These are phyloP conservation scores for Florisuga fusca DNA, from an alignment of 2,797 vertebrate genomes.

Conservation along the genomic window DNA sequence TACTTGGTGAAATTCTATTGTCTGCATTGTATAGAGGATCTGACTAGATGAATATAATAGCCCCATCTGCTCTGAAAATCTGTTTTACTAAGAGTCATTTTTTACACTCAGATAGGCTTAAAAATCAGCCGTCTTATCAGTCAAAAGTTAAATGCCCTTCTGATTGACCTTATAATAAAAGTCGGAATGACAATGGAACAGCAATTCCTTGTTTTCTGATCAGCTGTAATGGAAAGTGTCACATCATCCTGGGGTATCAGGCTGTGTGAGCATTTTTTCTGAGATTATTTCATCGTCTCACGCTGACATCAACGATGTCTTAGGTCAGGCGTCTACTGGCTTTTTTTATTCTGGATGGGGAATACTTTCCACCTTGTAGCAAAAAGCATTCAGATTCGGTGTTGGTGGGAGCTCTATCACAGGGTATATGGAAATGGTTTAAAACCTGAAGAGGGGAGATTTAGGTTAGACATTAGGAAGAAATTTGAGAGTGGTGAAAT, in stretches of 20 bases:
- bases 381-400: neutral
- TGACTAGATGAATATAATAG: slow-evolving; percentile 60
- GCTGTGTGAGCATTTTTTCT: neutral
- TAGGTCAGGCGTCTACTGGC: neutral
- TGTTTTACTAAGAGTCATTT: slow-evolving; percentile 14
- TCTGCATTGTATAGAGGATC: slow-evolving; percentile 36
- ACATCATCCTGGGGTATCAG: neutral
- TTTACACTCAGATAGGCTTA: neutral
- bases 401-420: neutral
- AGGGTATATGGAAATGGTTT: neutral
- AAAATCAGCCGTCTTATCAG: slow-evolving; percentile 18
- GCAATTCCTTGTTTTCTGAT: slow-evolving; percentile 11
- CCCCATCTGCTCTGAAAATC: slow-evolving; percentile 40
- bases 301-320: neutral
- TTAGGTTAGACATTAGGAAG: no score
- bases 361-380: neutral
- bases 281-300: neutral
- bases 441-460: no score
- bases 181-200: slow-evolving; percentile 28
- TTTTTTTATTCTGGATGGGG: neutral
- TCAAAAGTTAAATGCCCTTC: slow-evolving; percentile 49
- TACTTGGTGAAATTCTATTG: slow-evolving; percentile 52
- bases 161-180: slow-evolving; percentile 37
- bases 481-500: no score
- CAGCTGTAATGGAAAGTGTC: neutral